phyloP scores from a whole-genome alignment of 2,797 vertebrate genomes.

The Euphonia xanthogaster region DNA sequence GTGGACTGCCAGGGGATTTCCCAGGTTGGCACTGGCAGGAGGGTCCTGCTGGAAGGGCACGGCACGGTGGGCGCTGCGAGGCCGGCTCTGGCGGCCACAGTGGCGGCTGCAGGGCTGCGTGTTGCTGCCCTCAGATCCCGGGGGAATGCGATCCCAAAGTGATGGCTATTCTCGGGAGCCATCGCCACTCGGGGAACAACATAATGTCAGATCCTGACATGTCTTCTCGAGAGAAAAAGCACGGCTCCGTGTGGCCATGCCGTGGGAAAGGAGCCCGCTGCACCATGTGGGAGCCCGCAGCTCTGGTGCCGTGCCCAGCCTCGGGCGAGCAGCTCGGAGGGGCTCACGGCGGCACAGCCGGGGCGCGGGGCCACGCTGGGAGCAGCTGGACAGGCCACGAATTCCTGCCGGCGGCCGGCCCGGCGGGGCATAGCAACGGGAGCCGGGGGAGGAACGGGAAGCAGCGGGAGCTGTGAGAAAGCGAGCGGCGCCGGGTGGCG shows the following conservation, averaged over 20 bases:
- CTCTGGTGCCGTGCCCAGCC: neutral
- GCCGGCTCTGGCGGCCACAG: neutral
- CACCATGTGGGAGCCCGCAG: neutral
- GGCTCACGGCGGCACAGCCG: neutral
- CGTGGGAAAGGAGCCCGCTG: neutral
- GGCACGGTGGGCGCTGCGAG: accelerated
- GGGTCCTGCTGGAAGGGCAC: neutral
- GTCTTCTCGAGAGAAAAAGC: neutral
- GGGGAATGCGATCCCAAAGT: neutral
- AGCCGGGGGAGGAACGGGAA: neutral
- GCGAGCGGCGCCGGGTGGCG: neutral
- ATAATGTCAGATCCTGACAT: accelerated
- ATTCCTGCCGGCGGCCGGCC: slow-evolving; percentile 26
- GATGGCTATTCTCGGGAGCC: neutral
- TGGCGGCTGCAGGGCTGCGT: neutral
- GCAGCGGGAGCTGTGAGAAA: slow-evolving; percentile 36
- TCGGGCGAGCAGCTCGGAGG: neutral
- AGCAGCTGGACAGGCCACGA: slow-evolving; percentile 9
- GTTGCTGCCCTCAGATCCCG: neutral
- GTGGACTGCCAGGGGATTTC: neutral
- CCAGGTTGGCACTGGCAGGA: accelerated
- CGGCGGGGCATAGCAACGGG: slow-evolving; percentile 55
- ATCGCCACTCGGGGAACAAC: neutral
- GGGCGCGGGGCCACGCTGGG: neutral
- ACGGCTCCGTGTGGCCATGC: neutral